A percentile compares a stretch with the other conserved stretches of the same genome.
These are phyloP conservation scores for Pavo muticus DNA, from an alignment of 2,113 vertebrate genomes.

Conservation along the genomic window DNA sequence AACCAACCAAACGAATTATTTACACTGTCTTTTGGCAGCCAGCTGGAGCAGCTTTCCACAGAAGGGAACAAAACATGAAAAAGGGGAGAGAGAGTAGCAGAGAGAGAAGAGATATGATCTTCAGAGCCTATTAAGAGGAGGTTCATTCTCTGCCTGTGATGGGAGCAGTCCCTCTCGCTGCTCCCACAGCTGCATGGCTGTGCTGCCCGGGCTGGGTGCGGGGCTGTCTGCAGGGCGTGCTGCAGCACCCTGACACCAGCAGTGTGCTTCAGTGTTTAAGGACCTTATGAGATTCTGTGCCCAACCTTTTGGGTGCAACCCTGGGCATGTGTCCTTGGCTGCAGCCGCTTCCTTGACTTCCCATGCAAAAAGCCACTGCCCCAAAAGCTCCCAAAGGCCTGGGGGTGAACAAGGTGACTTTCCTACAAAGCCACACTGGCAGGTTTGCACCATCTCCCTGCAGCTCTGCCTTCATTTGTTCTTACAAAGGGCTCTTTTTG, in stretches of 20 bases:
- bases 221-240: background rate
- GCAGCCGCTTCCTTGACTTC: background rate
- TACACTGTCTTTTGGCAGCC: slow-evolving; percentile 47
- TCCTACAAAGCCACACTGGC: background rate
- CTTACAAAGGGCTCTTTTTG: background rate
- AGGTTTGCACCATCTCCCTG: background rate
- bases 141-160: background rate
- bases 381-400: background rate
- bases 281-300: background rate
- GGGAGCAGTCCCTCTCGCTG: background rate
- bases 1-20: slow-evolving; percentile 62
- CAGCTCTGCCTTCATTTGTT: background rate
- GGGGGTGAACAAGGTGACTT: background rate
- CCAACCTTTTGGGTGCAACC: background rate
- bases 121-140: background rate
- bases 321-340: accelerated
- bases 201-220: background rate
- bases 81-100: background rate
- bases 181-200: background rate
- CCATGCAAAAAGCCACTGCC: background rate
- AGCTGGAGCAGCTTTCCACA: background rate
- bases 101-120: background rate
- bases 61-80: background rate
- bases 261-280: accelerated
- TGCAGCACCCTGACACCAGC: accelerated